These are phyloP conservation scores for Pollachius pollachius DNA, from an alignment of 2,113 vertebrate genomes.

Conservation along the genomic window DNA sequence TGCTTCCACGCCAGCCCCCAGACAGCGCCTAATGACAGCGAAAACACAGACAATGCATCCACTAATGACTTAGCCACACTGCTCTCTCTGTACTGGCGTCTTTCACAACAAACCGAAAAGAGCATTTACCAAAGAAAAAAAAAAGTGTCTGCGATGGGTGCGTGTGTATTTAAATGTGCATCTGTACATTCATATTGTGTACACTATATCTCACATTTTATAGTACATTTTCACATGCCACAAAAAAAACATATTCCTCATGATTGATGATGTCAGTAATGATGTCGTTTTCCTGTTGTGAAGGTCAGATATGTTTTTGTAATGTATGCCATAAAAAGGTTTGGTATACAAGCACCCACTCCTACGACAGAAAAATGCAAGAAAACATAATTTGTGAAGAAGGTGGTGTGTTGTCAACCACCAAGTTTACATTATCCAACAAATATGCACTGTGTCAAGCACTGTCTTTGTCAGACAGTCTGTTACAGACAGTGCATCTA, in stretches of 20 bases:
- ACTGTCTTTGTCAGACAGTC: constrained; percentile 24
- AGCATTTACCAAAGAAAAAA: constrained; percentile 52
- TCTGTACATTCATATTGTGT: no score
- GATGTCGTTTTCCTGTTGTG: constrained; percentile 55
- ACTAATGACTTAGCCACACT: constrained; percentile 68
- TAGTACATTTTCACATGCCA: constrained; percentile 68
- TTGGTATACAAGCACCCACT: constrained; percentile 4
- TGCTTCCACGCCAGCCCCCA: constrained; percentile 93
- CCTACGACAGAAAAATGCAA: no score
- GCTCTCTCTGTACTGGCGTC: constrained; percentile 53
- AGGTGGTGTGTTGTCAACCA: constrained; percentile 11
- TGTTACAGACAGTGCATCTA: constrained; percentile 59
- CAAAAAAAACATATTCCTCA: constrained; percentile 58
- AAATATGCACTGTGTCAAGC: constrained; percentile 37
- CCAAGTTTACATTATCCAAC: constrained; percentile 5
- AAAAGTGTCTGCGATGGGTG: constrained; percentile 41
- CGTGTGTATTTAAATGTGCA: constrained; percentile 62
- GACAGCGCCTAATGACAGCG: constrained; percentile 90
- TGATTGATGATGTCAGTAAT: constrained; percentile 71
- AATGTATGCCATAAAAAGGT: constrained; percentile 24
- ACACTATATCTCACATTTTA: neutral
- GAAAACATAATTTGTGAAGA: no score
- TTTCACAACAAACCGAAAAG: constrained; percentile 60
- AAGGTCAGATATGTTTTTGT: constrained; percentile 50
- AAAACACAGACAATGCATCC: constrained; percentile 89